These are phyloP conservation scores for Cladorhizidae sp. DNA, from an alignment of 37 sponge, comb jelly and placozoan species.

Conservation along the genomic window DNA sequence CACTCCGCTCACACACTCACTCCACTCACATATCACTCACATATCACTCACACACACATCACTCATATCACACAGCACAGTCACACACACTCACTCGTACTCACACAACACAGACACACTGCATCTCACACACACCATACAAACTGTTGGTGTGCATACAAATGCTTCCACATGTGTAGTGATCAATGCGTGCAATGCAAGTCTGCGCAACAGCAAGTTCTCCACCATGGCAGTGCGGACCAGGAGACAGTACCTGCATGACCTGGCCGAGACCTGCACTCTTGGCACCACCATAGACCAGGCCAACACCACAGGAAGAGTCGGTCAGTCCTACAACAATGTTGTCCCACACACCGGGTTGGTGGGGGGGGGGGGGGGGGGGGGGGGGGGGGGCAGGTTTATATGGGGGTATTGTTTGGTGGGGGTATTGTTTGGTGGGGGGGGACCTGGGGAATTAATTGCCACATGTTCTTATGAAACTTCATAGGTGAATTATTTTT, in stretches of 20 bases:
- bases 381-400: neutral
- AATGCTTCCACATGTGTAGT: no score
- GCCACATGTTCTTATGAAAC: no score
- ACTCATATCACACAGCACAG: no score
- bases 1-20: neutral
- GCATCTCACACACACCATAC: no score
- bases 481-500: no score
- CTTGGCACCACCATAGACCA: conserved; percentile 65
- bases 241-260: conserved; percentile 74
- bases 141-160: no score
- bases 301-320: conserved; percentile 55
- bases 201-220: conserved; percentile 79
- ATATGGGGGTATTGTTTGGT: neutral
- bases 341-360: no score
- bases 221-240: conserved; percentile 83
- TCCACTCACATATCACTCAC: neutral
- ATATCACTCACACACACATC: no score
- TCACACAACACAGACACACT: no score
- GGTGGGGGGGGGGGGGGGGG: no score
- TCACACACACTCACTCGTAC: no score
- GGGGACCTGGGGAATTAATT: no score
- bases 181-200: conserved; percentile 94
- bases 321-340: conserved; percentile 24
- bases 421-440: neutral
- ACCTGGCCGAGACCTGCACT: conserved; percentile 49